These are phyloP conservation scores for Dusona sp. DNA, from an alignment of 2,888 invertebrate species.

Conservation along the genomic window DNA sequence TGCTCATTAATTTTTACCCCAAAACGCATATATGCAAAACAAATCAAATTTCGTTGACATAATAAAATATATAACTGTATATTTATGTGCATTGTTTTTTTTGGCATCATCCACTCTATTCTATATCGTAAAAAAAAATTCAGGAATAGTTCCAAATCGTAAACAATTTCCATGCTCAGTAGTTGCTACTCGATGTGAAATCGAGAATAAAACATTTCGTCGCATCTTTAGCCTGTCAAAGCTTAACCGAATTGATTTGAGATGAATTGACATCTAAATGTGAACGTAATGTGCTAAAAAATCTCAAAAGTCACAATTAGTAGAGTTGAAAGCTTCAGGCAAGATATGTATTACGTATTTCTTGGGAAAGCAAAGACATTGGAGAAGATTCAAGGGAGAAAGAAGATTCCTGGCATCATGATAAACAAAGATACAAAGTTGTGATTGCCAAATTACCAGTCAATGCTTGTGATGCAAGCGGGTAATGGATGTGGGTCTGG, in stretches of 20 bases:
- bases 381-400: not conserved
- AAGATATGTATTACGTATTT: constrained; percentile 54
- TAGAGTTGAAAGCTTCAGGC: constrained; percentile 66
- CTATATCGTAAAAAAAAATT: not conserved
- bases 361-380: not conserved
- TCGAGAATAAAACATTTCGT: constrained; percentile 53
- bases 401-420: constrained; percentile 21
- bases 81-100: not conserved
- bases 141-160: not conserved
- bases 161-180: constrained; percentile 3
- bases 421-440: constrained; percentile 26
- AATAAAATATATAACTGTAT: not conserved
- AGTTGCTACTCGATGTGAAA: constrained; percentile 30
- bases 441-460: constrained; percentile 74
- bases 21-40: not conserved
- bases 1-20: not conserved
- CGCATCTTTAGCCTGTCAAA: not conserved
- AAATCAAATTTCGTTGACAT: not conserved
- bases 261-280: constrained; percentile 50
- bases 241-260: constrained; percentile 20
- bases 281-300: constrained; percentile 22
- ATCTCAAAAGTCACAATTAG: not conserved
- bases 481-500: not conserved
- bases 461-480: constrained; percentile 39
- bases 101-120: not conserved